Evolutionary conservation across 2,113 vertebrate genomes (phyloP).

Genomic region (Hylia prasina): DNA sequence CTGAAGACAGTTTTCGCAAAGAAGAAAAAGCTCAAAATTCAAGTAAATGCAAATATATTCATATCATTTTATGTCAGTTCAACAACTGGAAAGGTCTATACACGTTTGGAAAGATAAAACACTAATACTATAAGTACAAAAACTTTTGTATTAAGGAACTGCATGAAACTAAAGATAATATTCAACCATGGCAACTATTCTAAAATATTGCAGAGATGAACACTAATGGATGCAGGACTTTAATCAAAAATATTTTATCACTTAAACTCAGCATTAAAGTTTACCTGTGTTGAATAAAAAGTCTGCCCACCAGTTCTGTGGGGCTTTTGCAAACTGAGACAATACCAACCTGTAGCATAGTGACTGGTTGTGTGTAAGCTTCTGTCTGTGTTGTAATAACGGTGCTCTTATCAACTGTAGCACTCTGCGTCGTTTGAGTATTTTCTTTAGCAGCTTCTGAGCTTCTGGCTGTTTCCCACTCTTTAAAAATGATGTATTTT

Average conservation of each 20-base stretch:
- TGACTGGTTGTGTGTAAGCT: conserved; percentile 86
- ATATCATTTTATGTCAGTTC: neutral
- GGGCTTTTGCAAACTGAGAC: neutral
- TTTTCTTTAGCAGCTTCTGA: conserved; percentile 81
- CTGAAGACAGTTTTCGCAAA: neutral
- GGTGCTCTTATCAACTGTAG: conserved; percentile 74
- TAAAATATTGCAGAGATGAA: neutral
- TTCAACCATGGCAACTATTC: neutral
- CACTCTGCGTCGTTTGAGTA: conserved; percentile 66
- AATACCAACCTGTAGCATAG: conserved; percentile 91
- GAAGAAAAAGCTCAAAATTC: neutral
- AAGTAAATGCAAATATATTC: neutral
- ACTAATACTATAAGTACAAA: neutral
- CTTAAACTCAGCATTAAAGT: neutral
- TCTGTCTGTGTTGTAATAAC: conserved; percentile 82
- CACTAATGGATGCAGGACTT: neutral
- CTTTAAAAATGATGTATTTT: conserved; percentile 62
- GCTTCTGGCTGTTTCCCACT: conserved; percentile 91
- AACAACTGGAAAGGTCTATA: neutral
- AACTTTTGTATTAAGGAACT: neutral
- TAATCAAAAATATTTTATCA: neutral
- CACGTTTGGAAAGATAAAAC: neutral
- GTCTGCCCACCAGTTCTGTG: neutral
- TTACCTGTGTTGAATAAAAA: neutral
- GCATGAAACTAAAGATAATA: neutral